Evolutionary conservation across 2,888 invertebrate genomes (phyloP), one percentile per base, ranked within the genome.

Genomic region (Phaedon cochleariae): DNA sequence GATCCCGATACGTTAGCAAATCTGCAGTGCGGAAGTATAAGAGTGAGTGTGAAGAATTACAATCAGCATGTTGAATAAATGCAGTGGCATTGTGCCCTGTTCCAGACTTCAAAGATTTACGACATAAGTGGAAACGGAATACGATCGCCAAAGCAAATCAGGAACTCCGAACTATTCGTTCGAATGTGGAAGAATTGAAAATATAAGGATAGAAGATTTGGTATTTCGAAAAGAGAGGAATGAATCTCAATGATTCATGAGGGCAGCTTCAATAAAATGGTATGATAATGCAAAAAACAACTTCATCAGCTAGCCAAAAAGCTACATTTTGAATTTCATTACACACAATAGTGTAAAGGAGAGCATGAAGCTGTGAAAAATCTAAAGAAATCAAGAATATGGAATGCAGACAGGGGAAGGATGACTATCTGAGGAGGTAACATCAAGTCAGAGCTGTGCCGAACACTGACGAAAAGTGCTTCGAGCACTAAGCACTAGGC

Each of bases 401-500:
- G n/a, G n/a, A n/a, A n/a, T n/a, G n/a, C n/a, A n/a, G n/a, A n/a
- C n/a, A n/a, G n/a, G n/a, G n/a, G n/a, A n/a, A n/a, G n/a, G n/a
- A n/a, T n/a, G n/a, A n/a, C n/a, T n/a, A n/a, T n/a, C n/a, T n/a
- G n/a, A n/a, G n/a, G n/a, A n/a, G n/a, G n/a, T n/a, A n/a, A n/a
- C n/a, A n/a, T n/a, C n/a, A n/a, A 26, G 46, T 9, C 48, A 48
- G 48, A 48, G 48, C 48, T 15, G 48, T 48, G 48, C 18, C 48
- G 48, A 49, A 21, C 49, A 49, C 49, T 48, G 48, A 48, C 51
- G 12, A 12, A 51, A 51, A 51, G 51, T 51, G 51, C 51, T 51
- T 51, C 51, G 51, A 51, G 51, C 51, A 51, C 51, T 51, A 51
- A 51, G 51, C 51, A 51, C 51, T 51, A n/a, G n/a, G n/a, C n/a